Conservation (phyloP, 2,797 vertebrate genomes). For the Chelon labrosus region DNA sequence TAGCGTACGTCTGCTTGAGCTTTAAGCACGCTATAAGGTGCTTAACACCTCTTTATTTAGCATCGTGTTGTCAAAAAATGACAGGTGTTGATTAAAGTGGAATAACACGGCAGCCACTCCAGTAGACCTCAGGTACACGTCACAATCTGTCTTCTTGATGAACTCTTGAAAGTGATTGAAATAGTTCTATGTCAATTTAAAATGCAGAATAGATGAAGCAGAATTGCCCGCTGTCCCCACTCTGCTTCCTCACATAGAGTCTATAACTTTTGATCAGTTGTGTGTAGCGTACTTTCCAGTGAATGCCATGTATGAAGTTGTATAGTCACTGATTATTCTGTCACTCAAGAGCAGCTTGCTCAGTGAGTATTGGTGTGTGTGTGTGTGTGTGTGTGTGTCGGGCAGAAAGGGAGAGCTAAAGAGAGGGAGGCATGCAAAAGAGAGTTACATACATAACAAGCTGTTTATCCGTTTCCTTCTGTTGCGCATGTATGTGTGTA, state of each 20-base stretch:
- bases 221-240: neutral
- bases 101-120: no score
- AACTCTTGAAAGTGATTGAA: neutral
- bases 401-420: neutral
- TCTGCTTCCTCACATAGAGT: neutral
- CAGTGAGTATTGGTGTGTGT: constrained; percentile 7
- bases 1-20: neutral
- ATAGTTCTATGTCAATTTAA: neutral
- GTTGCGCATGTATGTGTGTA: neutral
- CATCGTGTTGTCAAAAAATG: neutral
- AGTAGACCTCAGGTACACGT: neutral
- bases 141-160: neutral
- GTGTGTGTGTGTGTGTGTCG: neutral
- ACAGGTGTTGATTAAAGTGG: constrained; percentile 8
- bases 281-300: constrained; percentile 41
- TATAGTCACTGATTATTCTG: constrained; percentile 63
- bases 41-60: constrained; percentile 9
- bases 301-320: constrained; percentile 42
- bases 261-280: constrained; percentile 33
- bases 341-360: constrained; percentile 48
- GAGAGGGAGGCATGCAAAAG: neutral
- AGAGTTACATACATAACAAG: neutral
- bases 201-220: neutral
- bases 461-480: no score
- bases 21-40: neutral